Evolutionary conservation across 2,888 invertebrate genomes (phyloP).

Genomic region (Lasioglossum leucozonium): DNA sequence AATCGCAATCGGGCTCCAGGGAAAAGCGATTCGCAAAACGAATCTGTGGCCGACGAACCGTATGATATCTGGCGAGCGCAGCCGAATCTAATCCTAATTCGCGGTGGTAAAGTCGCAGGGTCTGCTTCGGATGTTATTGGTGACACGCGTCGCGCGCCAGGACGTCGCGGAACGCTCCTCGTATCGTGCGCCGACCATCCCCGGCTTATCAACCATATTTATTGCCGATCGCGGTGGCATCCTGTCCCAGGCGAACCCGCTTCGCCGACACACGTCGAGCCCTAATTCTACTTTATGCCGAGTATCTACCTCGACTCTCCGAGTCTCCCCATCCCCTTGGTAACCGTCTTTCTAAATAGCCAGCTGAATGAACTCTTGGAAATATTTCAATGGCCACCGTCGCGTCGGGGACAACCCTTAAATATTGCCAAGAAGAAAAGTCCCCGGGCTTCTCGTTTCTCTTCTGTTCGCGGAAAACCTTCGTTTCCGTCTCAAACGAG

Average conservation of each 20-base stretch:
- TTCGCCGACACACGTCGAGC: constrained; percentile 50
- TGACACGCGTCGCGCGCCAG: constrained; percentile 77
- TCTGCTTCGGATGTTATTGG: constrained; percentile 68
- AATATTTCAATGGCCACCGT: neutral
- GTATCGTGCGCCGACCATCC: constrained; percentile 77
- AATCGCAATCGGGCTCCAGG: neutral
- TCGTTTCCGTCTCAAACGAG: too few species aligned
- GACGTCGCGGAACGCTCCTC: constrained; percentile 68
- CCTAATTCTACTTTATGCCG: constrained; percentile 64
- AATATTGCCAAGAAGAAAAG: too few species aligned
- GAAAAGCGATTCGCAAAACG: neutral
- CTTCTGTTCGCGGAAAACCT: too few species aligned
- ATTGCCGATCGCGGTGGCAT: constrained; percentile 69
- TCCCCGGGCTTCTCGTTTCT: too few species aligned
- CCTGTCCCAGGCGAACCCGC: constrained; percentile 42
- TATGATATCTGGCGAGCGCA: constrained; percentile 45
- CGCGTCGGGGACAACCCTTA: too few species aligned
- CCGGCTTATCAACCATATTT: constrained; percentile 76
- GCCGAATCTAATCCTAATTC: constrained; percentile 75
- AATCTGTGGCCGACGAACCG: constrained; percentile 5
- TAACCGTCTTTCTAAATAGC: neutral
- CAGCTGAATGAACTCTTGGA: neutral
- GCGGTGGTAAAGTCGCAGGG: constrained; percentile 71
- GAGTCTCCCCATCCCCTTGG: neutral
- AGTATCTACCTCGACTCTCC: neutral